Evolutionary conservation across 2,797 vertebrate genomes (phyloP).

Genomic region (Falco peregrinus): DNA sequence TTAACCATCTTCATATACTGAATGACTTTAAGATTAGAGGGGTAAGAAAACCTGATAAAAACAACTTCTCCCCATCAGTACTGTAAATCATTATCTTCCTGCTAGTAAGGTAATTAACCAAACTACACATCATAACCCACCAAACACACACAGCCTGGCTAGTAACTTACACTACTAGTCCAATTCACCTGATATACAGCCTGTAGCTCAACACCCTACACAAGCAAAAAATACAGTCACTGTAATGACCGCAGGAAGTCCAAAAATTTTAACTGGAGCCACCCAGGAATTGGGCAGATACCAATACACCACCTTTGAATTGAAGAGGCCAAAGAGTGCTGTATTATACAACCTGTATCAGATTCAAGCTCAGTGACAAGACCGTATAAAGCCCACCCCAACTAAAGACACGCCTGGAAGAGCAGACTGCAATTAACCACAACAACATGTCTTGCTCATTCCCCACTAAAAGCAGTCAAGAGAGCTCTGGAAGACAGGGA

Average conservation of each 20-base stretch:
- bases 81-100: neutral
- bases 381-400: neutral
- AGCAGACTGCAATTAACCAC: neutral
- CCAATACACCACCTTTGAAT: neutral
- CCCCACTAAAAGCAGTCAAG: neutral
- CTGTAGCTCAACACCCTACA: neutral
- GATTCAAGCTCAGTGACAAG: neutral
- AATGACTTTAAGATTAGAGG: neutral
- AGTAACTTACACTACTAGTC: neutral
- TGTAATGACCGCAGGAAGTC: neutral
- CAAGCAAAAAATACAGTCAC: neutral
- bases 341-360: neutral
- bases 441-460: neutral
- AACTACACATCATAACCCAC: neutral
- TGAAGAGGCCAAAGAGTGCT: neutral
- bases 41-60: neutral
- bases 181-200: neutral
- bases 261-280: neutral
- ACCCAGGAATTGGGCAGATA: neutral
- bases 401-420: neutral
- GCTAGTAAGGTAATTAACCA: neutral
- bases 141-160: accelerated
- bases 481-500: neutral
- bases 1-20: neutral
- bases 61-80: neutral